Conservation (phyloP, 2,888 invertebrate species). For the Escarpia spicata region DNA sequence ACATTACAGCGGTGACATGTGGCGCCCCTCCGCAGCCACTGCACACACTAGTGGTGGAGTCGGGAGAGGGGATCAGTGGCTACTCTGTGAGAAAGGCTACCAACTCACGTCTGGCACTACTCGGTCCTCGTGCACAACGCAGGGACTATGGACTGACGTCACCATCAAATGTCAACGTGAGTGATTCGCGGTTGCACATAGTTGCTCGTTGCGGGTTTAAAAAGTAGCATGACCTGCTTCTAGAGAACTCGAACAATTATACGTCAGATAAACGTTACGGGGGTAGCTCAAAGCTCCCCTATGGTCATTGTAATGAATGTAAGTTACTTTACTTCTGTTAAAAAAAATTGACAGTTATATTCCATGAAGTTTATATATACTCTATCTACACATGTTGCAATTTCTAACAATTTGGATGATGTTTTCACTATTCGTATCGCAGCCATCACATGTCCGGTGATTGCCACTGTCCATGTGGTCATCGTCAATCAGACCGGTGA, state of each 20-base stretch:
- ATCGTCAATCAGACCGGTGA: neutral
- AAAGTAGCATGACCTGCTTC: too few relatives aligned
- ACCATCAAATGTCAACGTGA: slow-evolving; percentile 13
- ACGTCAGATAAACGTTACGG: too few relatives aligned
- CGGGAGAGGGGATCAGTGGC: neutral
- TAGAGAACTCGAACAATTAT: too few relatives aligned
- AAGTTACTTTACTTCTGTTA: too few relatives aligned
- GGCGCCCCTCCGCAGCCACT: neutral
- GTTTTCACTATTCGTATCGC: too few relatives aligned
- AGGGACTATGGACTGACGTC: neutral
- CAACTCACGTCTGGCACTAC: neutral
- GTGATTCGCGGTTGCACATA: neutral
- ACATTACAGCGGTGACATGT: neutral
- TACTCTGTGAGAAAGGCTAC: slow-evolving; percentile 7
- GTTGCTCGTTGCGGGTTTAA: too few relatives aligned
- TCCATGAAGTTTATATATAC: too few relatives aligned
- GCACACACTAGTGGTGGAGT: slow-evolving; percentile 16
- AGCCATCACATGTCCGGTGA: slow-evolving; percentile 6
- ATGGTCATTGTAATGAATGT: too few relatives aligned
- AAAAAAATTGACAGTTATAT: too few relatives aligned
- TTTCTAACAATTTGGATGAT: neutral
- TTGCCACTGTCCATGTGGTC: neutral
- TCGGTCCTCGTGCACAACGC: slow-evolving; percentile 3
- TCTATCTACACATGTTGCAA: too few relatives aligned
- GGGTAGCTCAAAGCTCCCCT: too few relatives aligned